A percentile compares a stretch with the other conserved stretches of the same genome.
Evolutionary conservation across 2,113 vertebrate genomes (phyloP).

Genomic region (Sceloporus tristichus): DNA sequence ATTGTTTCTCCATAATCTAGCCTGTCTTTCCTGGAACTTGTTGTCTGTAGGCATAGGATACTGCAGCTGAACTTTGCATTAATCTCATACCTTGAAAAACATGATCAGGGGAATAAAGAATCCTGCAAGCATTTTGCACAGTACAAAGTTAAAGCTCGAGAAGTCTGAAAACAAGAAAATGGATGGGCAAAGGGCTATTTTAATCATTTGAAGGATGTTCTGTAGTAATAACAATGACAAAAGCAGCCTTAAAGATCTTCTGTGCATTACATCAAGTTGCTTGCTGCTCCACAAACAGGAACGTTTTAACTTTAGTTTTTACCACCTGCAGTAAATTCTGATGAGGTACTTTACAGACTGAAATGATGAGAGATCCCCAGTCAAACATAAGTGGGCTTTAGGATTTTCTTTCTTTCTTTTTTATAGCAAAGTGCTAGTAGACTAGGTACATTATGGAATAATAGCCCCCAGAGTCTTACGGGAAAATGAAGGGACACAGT

Average conservation of each 20-base stretch:
- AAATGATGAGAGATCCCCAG: conserved; percentile 23
- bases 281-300: neutral
- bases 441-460: neutral
- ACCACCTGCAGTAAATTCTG: neutral
- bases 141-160: neutral
- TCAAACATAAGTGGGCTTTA: neutral
- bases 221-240: neutral
- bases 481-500: neutral
- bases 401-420: neutral
- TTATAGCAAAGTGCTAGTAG: neutral
- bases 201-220: neutral
- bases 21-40: too few relatives aligned
- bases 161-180: neutral
- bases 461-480: neutral
- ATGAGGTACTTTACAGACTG: conserved; percentile 24
- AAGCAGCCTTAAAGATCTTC: neutral
- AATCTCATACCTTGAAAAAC: neutral
- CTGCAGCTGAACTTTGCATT: neutral
- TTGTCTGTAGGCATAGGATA: neutral
- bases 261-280: conserved; percentile 7
- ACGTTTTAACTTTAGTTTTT: neutral
- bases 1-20: neutral
- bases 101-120: neutral
- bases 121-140: neutral
- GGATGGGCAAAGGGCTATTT: neutral